Base-by-base conservation (phyloP, 2,113 vertebrate genomes). In the Nothobranchius kuhntae region DNA sequence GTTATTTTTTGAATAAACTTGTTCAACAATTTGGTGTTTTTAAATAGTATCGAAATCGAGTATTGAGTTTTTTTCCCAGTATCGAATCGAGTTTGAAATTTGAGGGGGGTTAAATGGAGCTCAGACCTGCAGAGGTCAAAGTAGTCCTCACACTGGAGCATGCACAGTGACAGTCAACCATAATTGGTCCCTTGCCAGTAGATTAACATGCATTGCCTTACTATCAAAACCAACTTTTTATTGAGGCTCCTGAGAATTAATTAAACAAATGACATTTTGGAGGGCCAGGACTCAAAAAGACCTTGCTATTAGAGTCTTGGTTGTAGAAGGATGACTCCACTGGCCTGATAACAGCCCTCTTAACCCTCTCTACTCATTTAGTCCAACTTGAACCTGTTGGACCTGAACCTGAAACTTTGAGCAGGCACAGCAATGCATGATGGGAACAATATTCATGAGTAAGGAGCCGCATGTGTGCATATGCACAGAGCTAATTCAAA, bases 221-320 rank as follows among this genome's bases (percentile, higher is more conserved):
- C 77, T 82, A 86, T 89, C 82, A 80, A 87, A 87, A 89, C 69
- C 50, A 57, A 59, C 66, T 70, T 86, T 87, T 78, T 86, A 68
- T 68, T 26, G 68, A 77, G 46, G 45, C 81, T 87, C 81, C 36
- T 48, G 83, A 81, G 77, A 85, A 73, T 85, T 89, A 80, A 91
- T 91, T 91, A 91, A 91, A 83, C 30, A 17, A 0, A 68, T 78
- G 80, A 55, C 80, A 74, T 87, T 86, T 86, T 83, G 56, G 54
- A 81, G 71, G 57, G 61, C 17, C 53, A 26, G 60, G 69, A 82
- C 75, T 83, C 45, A 51, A 53, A 70, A 65, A 64, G 59, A 72
- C 77, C 80, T 77, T 81, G 68, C 78, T 80, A 69, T 73, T 50
- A 73, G 61, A 86, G 61, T 67, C 6, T 45, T 17, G 44, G 45